Evolutionary conservation across 2,113 vertebrate species (phyloP), one percentile per base, ranked within the genome.

Genomic region (Lonchura striata): DNA sequence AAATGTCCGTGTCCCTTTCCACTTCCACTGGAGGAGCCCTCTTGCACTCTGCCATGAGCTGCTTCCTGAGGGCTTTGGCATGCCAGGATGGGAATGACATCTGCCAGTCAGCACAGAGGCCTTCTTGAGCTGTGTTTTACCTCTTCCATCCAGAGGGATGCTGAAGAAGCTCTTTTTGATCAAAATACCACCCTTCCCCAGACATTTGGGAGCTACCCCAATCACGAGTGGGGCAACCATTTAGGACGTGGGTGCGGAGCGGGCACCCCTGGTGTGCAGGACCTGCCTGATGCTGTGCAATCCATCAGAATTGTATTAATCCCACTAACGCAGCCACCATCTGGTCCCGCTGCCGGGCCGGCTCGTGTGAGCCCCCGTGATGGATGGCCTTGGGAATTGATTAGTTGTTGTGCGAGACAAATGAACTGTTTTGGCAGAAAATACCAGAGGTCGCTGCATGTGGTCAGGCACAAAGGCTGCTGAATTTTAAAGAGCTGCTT

Each of bases 301-400:
- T 99, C 98, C 98, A 98, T 98, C 98, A 98, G 98, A 98, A 96
- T 97, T 97, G 97, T 98, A 99, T 99, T 99, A 99, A 99, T 99
- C 98, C 98, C 96, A 90, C 96, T 97, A 98, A 98, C 95, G 60
- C 94, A 95, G 97, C 97, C 94, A 47, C 98, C 98, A 98, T 98
- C 98, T 98, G 98, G 97, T 97, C 97, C 96, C 37, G 80, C 96
- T 96, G 95, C 97, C 49, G 94, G 97, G 80, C 97, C 95, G 59
- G 95, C 97, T 97, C 95, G 66, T 96, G 53, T 96, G 95, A 98
- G 97, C 95, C 97, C 81, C 97, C 18, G 96, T 99, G 99, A 99
- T 98, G 98, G 99, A 99, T 99, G 98, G 99, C 97, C 97, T 97
- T 96, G 96, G 95, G 98, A 98, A 99, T 99, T 99, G 99, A 99